phyloP scores from a whole-genome alignment of 2,113 vertebrate species.

The Chionodraco myersi region DNA sequence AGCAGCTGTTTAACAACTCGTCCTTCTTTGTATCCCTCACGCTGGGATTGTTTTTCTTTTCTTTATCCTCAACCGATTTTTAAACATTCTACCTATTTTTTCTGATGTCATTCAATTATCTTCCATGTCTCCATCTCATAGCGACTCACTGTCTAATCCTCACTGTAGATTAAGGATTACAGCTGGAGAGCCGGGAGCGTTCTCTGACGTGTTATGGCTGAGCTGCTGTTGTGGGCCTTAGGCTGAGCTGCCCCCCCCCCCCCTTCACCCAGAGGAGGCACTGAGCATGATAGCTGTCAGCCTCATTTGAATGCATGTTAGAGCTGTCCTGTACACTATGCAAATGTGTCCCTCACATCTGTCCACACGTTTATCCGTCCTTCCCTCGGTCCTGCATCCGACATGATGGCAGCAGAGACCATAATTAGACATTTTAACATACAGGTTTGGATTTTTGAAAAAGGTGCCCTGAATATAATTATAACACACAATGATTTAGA shows the following conservation, averaged over 20 bases:
- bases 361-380: constrained; percentile 2
- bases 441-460: neutral
- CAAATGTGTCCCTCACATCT: constrained; percentile 43
- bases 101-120: constrained; percentile 16
- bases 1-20: constrained; percentile 15
- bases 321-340: constrained; percentile 39
- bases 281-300: constrained; percentile 40
- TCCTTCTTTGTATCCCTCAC: constrained; percentile 9
- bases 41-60: constrained; percentile 14
- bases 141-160: constrained; percentile 64
- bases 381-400: neutral
- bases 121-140: constrained; percentile 6
- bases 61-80: constrained; percentile 11
- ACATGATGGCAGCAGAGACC: neutral
- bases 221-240: constrained; percentile 20
- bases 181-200: constrained; percentile 33
- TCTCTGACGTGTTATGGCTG: constrained; percentile 25
- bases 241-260: constrained; percentile 13
- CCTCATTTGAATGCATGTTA: constrained; percentile 52
- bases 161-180: constrained; percentile 74
- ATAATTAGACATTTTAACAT: neutral
- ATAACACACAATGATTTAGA: neutral
- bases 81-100: neutral
- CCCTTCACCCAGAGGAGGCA: neutral
- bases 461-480: neutral